phyloP scores from a whole-genome alignment of 2,888 invertebrate genomes.

The Salpingus planirostris region DNA sequence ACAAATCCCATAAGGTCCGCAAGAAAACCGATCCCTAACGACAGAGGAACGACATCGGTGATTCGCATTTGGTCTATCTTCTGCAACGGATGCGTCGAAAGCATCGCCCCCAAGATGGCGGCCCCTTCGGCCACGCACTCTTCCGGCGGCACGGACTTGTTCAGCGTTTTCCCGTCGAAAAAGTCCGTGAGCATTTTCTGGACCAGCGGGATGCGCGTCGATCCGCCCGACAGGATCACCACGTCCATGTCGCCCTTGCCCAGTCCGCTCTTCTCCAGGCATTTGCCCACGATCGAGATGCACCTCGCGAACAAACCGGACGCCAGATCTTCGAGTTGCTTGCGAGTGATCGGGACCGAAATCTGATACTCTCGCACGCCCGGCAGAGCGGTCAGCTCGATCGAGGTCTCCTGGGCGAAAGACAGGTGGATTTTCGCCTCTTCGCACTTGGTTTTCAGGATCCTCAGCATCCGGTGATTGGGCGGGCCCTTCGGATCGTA shows the following conservation, averaged over 20 bases:
- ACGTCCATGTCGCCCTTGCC: constrained; percentile 20
- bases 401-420: constrained; percentile 3
- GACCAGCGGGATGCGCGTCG: too few relatives aligned
- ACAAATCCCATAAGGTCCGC: constrained; percentile 15
- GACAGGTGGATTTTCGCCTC: constrained; percentile 16
- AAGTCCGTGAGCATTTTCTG: too few relatives aligned
- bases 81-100: too few relatives aligned
- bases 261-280: constrained; percentile 16
- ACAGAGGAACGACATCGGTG: constrained; percentile 23
- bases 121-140: too few relatives aligned
- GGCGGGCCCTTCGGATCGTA: constrained; percentile 4
- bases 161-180: too few relatives aligned
- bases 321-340: constrained; percentile 20
- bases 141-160: too few relatives aligned
- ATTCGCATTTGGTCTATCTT: constrained; percentile 15
- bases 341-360: constrained; percentile 12
- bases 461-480: constrained; percentile 5
- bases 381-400: constrained; percentile 6
- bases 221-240: too few relatives aligned
- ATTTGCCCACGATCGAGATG: constrained; percentile 16
- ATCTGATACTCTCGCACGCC: constrained; percentile 1
- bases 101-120: too few relatives aligned
- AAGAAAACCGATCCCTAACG: constrained; percentile 18
- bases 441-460: constrained; percentile 17
- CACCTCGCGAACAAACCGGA: constrained; percentile 17